phyloP scores from a whole-genome alignment of 1,140 invertebrate genomes.

The Homarus americanus region DNA sequence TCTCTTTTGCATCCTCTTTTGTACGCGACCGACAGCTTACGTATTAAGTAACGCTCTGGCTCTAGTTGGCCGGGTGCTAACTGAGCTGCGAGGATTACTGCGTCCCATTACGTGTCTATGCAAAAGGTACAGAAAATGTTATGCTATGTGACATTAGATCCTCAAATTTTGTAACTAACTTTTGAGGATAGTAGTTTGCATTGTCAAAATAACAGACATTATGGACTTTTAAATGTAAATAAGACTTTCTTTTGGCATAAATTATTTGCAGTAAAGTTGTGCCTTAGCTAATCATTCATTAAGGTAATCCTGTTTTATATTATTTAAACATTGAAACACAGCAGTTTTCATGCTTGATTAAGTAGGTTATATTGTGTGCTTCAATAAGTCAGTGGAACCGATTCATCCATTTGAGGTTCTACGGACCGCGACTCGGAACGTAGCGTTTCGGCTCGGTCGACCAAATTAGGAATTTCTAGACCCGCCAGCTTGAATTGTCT shows the following conservation, averaged over 20 bases:
- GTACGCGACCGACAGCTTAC: conserved; percentile 28
- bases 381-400: conserved; percentile 1
- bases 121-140: neutral
- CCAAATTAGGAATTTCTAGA: neutral
- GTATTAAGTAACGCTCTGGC: conserved; percentile 40
- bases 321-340: neutral
- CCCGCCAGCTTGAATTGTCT: neutral
- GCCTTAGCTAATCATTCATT: conserved; percentile 24
- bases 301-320: neutral
- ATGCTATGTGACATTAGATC: neutral
- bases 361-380: conserved; percentile 7
- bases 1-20: neutral
- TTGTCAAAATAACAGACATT: neutral
- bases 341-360: neutral
- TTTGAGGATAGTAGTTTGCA: conserved; percentile 16
- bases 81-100: conserved; percentile 60
- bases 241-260: neutral
- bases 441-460: neutral
- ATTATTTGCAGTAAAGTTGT: conserved; percentile 30
- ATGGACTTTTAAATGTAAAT: neutral
- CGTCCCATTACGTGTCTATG: neutral
- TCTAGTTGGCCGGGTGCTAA: conserved; percentile 63
- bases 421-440: neutral
- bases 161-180: neutral
- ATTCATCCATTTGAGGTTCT: neutral